Evolutionary conservation across 2,888 invertebrate genomes (phyloP), one percentile per base, ranked within the genome.

Genomic region (Allacma fusca): DNA sequence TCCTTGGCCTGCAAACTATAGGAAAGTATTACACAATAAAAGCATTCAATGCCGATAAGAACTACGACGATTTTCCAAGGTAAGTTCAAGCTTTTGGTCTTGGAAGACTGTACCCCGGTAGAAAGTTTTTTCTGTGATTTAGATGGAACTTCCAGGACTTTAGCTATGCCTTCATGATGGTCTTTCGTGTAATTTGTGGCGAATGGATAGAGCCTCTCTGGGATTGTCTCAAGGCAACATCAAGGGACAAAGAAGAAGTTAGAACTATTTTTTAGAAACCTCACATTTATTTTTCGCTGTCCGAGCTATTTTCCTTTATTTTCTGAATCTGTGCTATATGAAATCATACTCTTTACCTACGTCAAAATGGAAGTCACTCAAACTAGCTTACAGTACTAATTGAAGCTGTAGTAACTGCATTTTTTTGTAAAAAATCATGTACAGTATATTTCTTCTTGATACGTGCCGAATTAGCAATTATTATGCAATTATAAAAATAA

Each of bases 151-250:
- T 97, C 88, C 94, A 93, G 85, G 96, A 97, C 88, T 96, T 97
- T 89, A 95, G 94, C 88, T 97, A 97, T 88, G 95, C 97, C 69
- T 95, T 97, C 87, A 94, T 97, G 94, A 95, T 97, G 95, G 95
- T 97, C 87, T 97, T 97, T 89, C 94, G 97, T 78, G 95, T 97
- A 82, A 89, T 97, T 78, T 97, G 97, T 87, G 97, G 97, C 70
- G 97, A 97, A 88, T 97, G 97, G 97, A 96, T 97, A 83, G 97
- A 97, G 86, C 96, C 97, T 0, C 88, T 97, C n/a, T 97, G 96
- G 96, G 96, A 97, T 87, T 97, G 97, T 86, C 96, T 97, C 95
- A 88, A 95, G 83, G 96, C 95, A 1, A 94, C 95, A 84, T 88
- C 91, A 87, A 89, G 90, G 12, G 16, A n/a, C 0, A 1, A 23